Percentiles rank a stretch among this genome's conserved stretches.
These are phyloP conservation scores for Actinia tenebrosa DNA, from an alignment of 64 coral and sea anemone genomes.

Conservation along the genomic window DNA sequence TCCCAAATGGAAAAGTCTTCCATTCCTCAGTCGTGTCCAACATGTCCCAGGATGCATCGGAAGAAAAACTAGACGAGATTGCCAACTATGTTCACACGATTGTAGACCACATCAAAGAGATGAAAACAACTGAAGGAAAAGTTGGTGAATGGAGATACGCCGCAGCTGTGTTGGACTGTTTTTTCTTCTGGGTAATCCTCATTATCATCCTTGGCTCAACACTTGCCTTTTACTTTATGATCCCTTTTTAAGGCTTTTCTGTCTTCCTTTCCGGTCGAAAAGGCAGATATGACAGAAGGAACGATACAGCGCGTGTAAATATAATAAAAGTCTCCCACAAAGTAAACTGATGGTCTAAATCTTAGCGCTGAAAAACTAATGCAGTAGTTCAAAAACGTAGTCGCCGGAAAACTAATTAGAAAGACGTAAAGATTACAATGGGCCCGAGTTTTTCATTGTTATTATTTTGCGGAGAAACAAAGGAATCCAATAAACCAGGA, in stretches of 20 bases:
- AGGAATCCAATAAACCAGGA: too few species aligned
- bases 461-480: too few species aligned
- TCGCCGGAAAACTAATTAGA: too few species aligned
- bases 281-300: too few species aligned
- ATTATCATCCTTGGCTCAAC: constrained; percentile 50
- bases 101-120: constrained; percentile 53
- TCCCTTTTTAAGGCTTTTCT: constrained; percentile 12
- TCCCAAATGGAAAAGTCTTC: constrained; percentile 29
- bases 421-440: too few species aligned
- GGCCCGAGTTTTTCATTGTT: too few species aligned
- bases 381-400: too few species aligned
- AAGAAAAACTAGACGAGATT: constrained; percentile 41
- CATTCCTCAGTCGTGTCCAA: constrained; percentile 29
- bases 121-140: constrained; percentile 31
- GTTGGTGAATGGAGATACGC: constrained; percentile 73
- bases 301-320: too few species aligned
- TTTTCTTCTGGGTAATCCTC: constrained; percentile 62
- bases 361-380: too few species aligned
- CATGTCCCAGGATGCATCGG: constrained; percentile 20
- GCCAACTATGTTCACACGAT: constrained; percentile 45
- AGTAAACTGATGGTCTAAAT: too few species aligned
- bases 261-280: too few species aligned
- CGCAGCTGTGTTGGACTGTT: constrained; percentile 66
- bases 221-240: constrained; percentile 64
- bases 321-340: too few species aligned